These are phyloP conservation scores for Amphibalanus amphitrite DNA, from an alignment of 1,140 invertebrate genomes.

Conservation along the genomic window DNA sequence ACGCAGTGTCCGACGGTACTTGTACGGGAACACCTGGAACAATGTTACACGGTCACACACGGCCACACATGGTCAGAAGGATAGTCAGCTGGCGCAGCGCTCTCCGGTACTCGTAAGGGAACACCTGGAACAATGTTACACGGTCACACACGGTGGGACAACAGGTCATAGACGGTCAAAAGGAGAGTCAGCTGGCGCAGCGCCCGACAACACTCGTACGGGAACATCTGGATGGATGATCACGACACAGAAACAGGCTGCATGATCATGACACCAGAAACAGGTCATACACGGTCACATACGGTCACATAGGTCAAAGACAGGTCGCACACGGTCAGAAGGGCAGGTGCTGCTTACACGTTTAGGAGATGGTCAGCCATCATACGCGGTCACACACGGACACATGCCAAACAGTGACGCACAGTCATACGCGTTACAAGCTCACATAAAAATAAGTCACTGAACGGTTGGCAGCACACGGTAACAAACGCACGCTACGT, in stretches of 20 bases:
- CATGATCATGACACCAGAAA: too few species aligned
- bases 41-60: conserved; percentile 4
- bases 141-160: background rate
- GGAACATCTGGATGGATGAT: conserved; percentile 56
- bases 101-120: conserved; percentile 91
- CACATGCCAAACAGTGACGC: too few species aligned
- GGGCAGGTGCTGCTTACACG: conserved; percentile 38
- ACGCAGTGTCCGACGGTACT: conserved; percentile 79
- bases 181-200: conserved; percentile 53
- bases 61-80: too few species aligned
- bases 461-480: conserved; percentile 4
- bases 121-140: conserved; percentile 41
- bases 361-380: conserved; percentile 45
- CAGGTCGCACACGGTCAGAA: too few species aligned
- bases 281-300: conserved; percentile 6
- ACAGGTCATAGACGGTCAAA: too few species aligned
- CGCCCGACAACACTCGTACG: conserved; percentile 87
- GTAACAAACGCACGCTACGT: too few species aligned
- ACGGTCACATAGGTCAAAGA: too few species aligned
- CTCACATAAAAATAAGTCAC: too few species aligned
- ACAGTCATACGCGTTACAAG: too few species aligned
- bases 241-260: too few species aligned
- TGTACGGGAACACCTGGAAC: conserved; percentile 70
- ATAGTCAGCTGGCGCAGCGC: conserved; percentile 61
- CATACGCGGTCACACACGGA: conserved; percentile 4